Percentiles rank a stretch among this genome's conserved stretches.
phyloP scores from a whole-genome alignment of 2,888 invertebrate genomes.

The Lissocephala sabroskyi region DNA sequence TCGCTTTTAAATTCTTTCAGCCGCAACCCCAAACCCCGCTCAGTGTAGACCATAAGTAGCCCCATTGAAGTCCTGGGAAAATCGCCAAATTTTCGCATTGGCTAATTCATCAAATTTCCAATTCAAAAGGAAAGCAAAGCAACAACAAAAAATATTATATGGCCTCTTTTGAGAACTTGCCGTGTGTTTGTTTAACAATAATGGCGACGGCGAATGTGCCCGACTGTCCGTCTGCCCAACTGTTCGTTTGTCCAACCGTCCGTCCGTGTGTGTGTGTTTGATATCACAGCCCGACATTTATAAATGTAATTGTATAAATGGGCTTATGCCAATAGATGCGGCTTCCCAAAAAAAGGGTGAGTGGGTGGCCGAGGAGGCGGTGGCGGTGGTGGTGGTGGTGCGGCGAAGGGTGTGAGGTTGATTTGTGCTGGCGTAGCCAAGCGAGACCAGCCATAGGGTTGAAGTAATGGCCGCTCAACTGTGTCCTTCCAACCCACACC shows the following conservation, averaged over 20 bases:
- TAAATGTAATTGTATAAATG: slow-evolving; percentile 60
- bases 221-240: not conserved
- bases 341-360: not conserved
- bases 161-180: too few species aligned
- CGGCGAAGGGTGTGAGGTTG: slow-evolving; percentile 8
- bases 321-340: slow-evolving; percentile 35
- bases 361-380: not conserved
- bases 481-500: slow-evolving; percentile 11
- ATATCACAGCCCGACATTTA: slow-evolving; percentile 46
- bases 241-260: not conserved
- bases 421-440: slow-evolving; percentile 6
- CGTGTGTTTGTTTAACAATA: too few species aligned
- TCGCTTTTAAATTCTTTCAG: too few species aligned
- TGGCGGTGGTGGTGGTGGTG: too few species aligned
- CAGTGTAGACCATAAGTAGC: too few species aligned
- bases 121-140: too few species aligned
- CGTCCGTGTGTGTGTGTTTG: slow-evolving; percentile 26
- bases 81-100: too few species aligned
- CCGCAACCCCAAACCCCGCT: too few species aligned
- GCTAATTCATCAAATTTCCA: too few species aligned
- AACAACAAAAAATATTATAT: too few species aligned
- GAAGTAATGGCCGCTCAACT: slow-evolving; percentile 44
- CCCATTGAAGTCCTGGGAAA: too few species aligned
- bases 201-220: not conserved
- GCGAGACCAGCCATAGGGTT: slow-evolving; percentile 26